Evolutionary conservation across 2,113 vertebrate genomes (phyloP), one percentile per base, ranked within the genome.

Genomic region (Salvator merianae): DNA sequence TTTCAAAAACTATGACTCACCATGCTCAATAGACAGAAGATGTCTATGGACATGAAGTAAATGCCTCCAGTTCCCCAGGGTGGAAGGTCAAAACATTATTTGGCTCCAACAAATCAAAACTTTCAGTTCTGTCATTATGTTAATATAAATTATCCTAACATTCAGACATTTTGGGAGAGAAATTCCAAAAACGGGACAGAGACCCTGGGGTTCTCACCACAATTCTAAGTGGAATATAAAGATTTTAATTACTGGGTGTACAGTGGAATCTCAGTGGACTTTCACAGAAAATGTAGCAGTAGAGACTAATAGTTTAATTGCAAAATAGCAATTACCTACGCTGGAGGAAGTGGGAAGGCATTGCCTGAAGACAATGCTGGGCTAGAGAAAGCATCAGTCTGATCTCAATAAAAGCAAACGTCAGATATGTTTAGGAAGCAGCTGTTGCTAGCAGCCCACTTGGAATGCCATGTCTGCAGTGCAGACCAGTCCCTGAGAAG

Each of bases 41-140:
- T 90, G 82, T 93, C 88, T 86, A 85, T 93, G 88, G 72, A 90
- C 84, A 82, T 43, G 86, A 92, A 95, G 88, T 75, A 89, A 94
- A 90, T 43, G 74, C 74, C 91, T 70, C 81, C 71, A 82, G 34
- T 92, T 89, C 91, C 87, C 93, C 83, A 63, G 91, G 81, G 89
- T 77, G 84, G 20, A 43, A 68, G 65, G 86, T 86, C 90, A 88
- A 82, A 87, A 69, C 88, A 89, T 93, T 94, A 78, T 88, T 79
- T 83, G 62, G 81, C 85, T 92, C 88, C 89, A 92, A 89, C 91
- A 91, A 93, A 95, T 88, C 86, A 94, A 91, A 90, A 50, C 86
- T 88, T 91, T 94, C 89, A 92, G 47, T 82, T 79, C 83, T 93
- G 93, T 94, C 94, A 94, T 81, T 81, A 20, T 89, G 87, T 82